Conservation (phyloP, 2,113 vertebrate genomes). For the Blennius ocellaris region DNA sequence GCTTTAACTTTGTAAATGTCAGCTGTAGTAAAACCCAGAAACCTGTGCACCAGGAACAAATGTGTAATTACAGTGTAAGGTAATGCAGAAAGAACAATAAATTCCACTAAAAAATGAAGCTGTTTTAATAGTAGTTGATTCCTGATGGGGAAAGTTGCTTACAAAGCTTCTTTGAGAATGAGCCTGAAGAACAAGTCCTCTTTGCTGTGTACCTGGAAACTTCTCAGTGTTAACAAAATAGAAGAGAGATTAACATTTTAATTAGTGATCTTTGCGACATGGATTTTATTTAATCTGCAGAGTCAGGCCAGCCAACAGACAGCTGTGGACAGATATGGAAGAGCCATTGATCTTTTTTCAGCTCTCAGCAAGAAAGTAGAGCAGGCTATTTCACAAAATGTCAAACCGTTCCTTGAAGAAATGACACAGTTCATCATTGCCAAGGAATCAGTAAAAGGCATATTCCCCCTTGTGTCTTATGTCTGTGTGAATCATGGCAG, state of each 20-base stretch:
- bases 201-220: neutral
- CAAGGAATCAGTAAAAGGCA: slow-evolving; percentile 2
- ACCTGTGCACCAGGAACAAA: no score
- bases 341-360: slow-evolving; percentile 6
- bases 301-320: slow-evolving; percentile 1
- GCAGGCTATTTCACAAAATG: slow-evolving; percentile 19
- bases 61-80: no score
- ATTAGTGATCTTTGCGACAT: neutral
- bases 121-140: no score
- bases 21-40: no score
- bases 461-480: slow-evolving; percentile 22
- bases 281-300: neutral
- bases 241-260: neutral
- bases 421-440: slow-evolving; percentile 8
- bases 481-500: slow-evolving; percentile 25
- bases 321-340: neutral
- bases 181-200: neutral
- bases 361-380: slow-evolving; percentile 1
- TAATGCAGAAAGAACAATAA: no score
- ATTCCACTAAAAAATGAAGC: no score
- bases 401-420: slow-evolving; percentile 8
- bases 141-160: no score
- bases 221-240: neutral
- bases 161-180: no score
- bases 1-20: no score